Evolutionary conservation across 2,113 vertebrate genomes (phyloP).

Genomic region (Chaetorhynchus papuensis): DNA sequence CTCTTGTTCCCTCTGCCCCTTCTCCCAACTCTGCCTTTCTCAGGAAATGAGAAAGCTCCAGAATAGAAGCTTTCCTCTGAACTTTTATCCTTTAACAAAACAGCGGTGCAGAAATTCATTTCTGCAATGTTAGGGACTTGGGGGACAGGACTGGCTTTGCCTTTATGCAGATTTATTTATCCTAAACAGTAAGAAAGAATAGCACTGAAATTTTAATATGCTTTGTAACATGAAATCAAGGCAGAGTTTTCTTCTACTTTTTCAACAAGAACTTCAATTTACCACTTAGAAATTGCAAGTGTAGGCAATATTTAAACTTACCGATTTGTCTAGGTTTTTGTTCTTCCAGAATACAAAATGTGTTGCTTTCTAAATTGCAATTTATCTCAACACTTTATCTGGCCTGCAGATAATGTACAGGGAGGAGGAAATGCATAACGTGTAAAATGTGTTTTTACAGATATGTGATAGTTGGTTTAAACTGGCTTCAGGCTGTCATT

Average conservation of each 20-base stretch:
- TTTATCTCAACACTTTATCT: background rate
- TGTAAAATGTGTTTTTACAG: conserved; percentile 70
- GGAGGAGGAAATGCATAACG: background rate
- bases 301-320: background rate
- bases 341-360: background rate
- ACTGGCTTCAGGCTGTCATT: conserved; percentile 89
- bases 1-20: background rate
- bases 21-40: background rate
- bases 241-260: background rate
- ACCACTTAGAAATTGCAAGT: background rate
- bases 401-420: background rate
- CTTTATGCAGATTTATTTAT: background rate
- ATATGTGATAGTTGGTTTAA: conserved; percentile 84
- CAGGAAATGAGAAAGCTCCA: background rate
- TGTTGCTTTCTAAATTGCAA: background rate
- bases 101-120: background rate
- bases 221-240: background rate
- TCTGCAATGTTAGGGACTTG: background rate
- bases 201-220: background rate
- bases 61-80: background rate
- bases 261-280: background rate
- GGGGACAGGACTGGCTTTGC: background rate
- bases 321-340: background rate
- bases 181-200: background rate
- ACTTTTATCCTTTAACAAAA: background rate